A percentile compares a stretch with the other conserved stretches of the same genome.
Evolutionary conservation across 2,888 invertebrate genomes (phyloP).

Genomic region (Erynnis tages): DNA sequence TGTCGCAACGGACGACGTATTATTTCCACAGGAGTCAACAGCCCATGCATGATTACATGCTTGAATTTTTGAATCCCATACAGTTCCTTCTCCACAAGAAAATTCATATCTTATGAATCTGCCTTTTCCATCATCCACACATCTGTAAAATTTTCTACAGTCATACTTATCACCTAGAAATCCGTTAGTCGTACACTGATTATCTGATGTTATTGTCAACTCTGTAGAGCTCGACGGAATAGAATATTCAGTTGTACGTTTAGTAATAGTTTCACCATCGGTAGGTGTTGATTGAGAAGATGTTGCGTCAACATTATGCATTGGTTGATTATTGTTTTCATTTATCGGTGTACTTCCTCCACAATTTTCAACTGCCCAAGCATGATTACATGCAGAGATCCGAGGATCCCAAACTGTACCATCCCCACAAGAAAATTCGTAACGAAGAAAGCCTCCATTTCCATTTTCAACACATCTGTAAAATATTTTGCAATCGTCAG

Average conservation of each 20-base stretch:
- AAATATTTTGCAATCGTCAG: slow-evolving; percentile 38
- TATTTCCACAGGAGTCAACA: slow-evolving; percentile 55
- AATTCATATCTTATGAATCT: slow-evolving; percentile 83
- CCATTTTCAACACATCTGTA: slow-evolving; percentile 64
- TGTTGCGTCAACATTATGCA: not conserved
- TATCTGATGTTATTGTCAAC: slow-evolving; percentile 11
- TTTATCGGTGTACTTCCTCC: slow-evolving; percentile 14
- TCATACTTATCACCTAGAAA: slow-evolving; percentile 86
- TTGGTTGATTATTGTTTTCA: not conserved
- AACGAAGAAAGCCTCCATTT: slow-evolving; percentile 79
- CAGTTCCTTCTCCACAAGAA: slow-evolving; percentile 84
- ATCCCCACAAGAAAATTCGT: slow-evolving; percentile 85
- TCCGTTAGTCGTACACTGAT: slow-evolving; percentile 79
- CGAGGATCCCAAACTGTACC: slow-evolving; percentile 84
- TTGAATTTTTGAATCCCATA: slow-evolving; percentile 79
- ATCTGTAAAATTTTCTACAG: slow-evolving; percentile 89
- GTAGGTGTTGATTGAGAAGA: not conserved
- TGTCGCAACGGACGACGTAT: not conserved
- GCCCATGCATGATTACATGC: slow-evolving; percentile 82
- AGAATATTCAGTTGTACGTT: not conserved
- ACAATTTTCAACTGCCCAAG: slow-evolving; percentile 49
- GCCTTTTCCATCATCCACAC: slow-evolving; percentile 82
- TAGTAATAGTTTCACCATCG: not conserved
- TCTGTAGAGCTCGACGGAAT: slow-evolving; percentile 3
- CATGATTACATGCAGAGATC: slow-evolving; percentile 81